Base-by-base conservation (phyloP, 35 echinoderm and acorn worm species). In the Ptychodera flava region DNA sequence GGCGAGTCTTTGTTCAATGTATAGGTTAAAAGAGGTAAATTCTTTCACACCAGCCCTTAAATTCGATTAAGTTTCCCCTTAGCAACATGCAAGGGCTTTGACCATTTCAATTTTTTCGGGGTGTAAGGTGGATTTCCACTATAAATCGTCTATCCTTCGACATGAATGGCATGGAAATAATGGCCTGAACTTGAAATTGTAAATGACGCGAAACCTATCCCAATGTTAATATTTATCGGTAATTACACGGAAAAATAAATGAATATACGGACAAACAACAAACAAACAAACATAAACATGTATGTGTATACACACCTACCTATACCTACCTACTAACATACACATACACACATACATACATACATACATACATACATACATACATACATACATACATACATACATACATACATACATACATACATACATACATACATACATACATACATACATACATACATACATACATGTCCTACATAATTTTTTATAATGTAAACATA, bases 301-400 rank as follows among this genome's bases (percentile, higher is more conserved):
- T 64, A 64, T 22, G 22, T 64, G 22, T 22, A 64, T 64, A 64
- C 45, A 64, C 22, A 64, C 45, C 6, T 64, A 64, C 45, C 6
- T 64, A 64, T 22, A 64, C 22, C 6, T 22, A 64, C 22, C 6
- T 22, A 64, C 22, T 12, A 6, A 64, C 22, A 64, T 22, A 64
- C 22, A 64, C 45, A 64, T 64, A 64, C 45, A 64, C 22, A 64
- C 22, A 64, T 64, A 64, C 45, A 64, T 64, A 64, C 45, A 64
- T 64, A 64, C 45, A 64, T 64, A 64, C 45, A 64, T 64, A 64
- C 45, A 64, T 64, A 64, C 45, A 64, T 64, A 64, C 45, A 64
- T 64, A 64, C 45, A 64, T 64, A 64, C 45, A 64, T 64, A 6
- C 45, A 64, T 64, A 6, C 45, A 64, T 64, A 6, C 45, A 64